Base-by-base conservation (phyloP, 2,888 invertebrate genomes). In the Lycia hirtaria region DNA sequence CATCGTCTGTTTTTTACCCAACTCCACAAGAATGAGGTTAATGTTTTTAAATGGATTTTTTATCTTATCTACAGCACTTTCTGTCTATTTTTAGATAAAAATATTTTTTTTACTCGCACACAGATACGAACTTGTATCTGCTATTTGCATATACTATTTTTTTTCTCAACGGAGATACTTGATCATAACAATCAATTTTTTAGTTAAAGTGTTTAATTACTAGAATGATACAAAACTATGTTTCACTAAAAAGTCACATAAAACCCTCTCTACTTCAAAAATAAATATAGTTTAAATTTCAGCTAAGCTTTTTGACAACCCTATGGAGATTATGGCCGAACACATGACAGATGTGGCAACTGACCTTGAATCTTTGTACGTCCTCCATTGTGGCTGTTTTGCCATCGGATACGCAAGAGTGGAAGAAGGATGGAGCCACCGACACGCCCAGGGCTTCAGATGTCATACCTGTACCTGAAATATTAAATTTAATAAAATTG, bases 371-470 rank as follows among this genome's bases (percentile, higher is more conserved):
- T 80, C 98, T 94, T 81, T 97, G 95, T 57, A 98, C 97, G 89
- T 98, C 98, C 92, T 98, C 98, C 96, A 98, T 97, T 87, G 97
- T 96, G 62, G 98, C 98, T 44, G 97, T 96, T 92, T 98, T 97
- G 64, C 98, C 98, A 86, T 98, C 97, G 76, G 97, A 97, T 76
- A 98, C 98, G 92, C 98, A 98, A 69, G 97, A 97, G 89, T 98
- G 98, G 93, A 98, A 98, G 88, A 98, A 97, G 72, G 98, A 98
- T 17, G 98, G 98, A 50, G 98, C 98, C 44, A 98, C 98, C 33
- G 97, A 97, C 75, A 98, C 98, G 64, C 98, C 98, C 69, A 98
- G 93, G 35, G 98, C 98, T 91, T 98, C 98, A 72, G 98, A 97
- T 71, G 97, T 97, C 98, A 98, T 98, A 71, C 97, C 97, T 51